Conservation (phyloP, 2,113 vertebrate species). For the Ophiodon elongatus region DNA sequence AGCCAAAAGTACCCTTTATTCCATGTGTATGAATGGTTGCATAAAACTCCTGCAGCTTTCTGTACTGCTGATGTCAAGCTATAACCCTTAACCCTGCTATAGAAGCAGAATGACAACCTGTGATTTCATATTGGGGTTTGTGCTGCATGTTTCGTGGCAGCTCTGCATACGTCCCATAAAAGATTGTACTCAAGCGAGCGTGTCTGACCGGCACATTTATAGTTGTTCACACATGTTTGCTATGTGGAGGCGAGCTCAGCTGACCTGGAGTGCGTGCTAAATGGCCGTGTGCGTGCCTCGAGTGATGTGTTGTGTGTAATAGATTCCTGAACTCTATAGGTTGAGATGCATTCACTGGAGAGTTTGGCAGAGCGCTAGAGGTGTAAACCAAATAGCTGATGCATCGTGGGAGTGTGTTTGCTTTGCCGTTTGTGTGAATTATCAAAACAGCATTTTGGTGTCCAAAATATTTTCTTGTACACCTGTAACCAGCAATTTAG, state of each 20-base stretch:
- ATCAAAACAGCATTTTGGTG: neutral
- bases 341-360: slow-evolving; percentile 8
- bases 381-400: neutral
- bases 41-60: too few species aligned
- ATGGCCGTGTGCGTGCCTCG: slow-evolving; percentile 16
- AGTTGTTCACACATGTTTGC: neutral
- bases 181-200: neutral
- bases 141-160: neutral
- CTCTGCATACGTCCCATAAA: neutral
- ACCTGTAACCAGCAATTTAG: neutral
- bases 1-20: neutral
- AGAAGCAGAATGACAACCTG: slow-evolving; percentile 3
- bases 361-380: neutral
- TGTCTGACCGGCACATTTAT: slow-evolving; percentile 26
- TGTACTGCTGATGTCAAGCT: neutral
- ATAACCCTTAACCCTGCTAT: neutral
- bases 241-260: slow-evolving; percentile 5
- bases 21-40: too few species aligned
- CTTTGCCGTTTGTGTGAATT: neutral
- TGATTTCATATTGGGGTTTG: neutral
- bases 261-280: slow-evolving; percentile 1
- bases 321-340: slow-evolving; percentile 37
- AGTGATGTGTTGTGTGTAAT: slow-evolving; percentile 10
- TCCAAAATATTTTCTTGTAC: neutral
- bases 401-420: neutral